Evolutionary conservation across 2,797 vertebrate species (phyloP).

Genomic region (Alosa sapidissima): DNA sequence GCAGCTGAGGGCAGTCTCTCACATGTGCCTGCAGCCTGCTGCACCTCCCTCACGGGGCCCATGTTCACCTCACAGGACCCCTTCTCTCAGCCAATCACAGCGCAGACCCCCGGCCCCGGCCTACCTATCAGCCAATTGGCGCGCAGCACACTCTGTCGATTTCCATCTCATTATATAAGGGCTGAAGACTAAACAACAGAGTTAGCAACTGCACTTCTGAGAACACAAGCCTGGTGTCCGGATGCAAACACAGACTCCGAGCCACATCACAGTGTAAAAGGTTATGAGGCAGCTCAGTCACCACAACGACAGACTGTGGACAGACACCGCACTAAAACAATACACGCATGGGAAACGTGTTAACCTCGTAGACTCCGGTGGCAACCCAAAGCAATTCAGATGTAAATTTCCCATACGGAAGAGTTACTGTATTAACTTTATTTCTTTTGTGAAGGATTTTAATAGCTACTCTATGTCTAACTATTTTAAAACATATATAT

Average conservation of each 20-base stretch:
- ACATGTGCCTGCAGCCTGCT: conserved; percentile 45
- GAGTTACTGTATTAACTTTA: not conserved
- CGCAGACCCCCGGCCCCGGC: conserved; percentile 42
- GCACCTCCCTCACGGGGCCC: conserved; percentile 36
- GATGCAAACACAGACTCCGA: not conserved
- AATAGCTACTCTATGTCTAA: not conserved
- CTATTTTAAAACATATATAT: not conserved
- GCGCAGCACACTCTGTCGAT: conserved; percentile 37
- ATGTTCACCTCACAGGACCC: conserved; percentile 40
- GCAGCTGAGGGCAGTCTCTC: conserved; percentile 38
- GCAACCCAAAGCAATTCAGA: not conserved
- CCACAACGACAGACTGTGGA: not conserved
- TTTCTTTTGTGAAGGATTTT: not conserved
- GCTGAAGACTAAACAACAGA: conserved; percentile 50
- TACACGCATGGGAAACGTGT: not conserved
- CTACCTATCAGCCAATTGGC: conserved; percentile 48
- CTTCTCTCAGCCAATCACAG: conserved; percentile 46
- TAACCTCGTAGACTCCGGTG: not conserved
- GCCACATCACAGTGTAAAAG: not conserved
- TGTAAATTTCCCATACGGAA: not conserved
- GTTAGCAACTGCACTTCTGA: conserved; percentile 43
- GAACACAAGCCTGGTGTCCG: conserved; percentile 26
- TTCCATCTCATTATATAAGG: conserved; percentile 56
- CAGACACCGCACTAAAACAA: not conserved
- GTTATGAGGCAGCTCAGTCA: conserved; percentile 10